Percentiles rank a stretch among this genome's conserved stretches.
phyloP scores from a whole-genome alignment of 2,113 vertebrate species.

The Leptosomus discolor region DNA sequence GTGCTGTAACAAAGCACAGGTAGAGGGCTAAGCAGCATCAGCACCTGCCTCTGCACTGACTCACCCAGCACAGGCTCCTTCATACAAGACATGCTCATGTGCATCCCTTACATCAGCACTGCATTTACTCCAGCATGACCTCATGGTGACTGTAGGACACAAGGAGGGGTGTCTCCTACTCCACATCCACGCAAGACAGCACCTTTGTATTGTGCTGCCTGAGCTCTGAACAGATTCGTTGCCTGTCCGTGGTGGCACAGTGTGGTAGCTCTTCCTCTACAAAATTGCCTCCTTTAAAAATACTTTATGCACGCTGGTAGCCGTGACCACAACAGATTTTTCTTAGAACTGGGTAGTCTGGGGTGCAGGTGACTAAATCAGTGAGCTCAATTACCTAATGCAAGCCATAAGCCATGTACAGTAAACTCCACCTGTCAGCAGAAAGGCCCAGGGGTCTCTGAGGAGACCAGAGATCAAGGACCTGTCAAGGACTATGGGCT shows the following conservation, averaged over 20 bases:
- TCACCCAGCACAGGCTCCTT: background rate
- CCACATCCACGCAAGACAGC: background rate
- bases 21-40: background rate
- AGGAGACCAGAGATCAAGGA: background rate
- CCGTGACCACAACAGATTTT: background rate
- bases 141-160: background rate
- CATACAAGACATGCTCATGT: background rate
- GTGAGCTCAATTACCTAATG: background rate
- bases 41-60: background rate
- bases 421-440: background rate
- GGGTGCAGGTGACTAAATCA: background rate
- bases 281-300: background rate
- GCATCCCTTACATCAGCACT: background rate
- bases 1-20: background rate
- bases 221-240: background rate
- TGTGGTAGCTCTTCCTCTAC: background rate
- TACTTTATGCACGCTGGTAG: background rate
- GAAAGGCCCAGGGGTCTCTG: background rate
- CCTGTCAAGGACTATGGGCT: fast-evolving
- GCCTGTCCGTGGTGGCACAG: background rate
- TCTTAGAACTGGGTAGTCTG: background rate
- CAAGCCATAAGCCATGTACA: background rate
- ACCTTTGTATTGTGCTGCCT: fast-evolving
- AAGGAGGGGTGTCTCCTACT: background rate
- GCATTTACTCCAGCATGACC: background rate